Evolutionary conservation across 2,888 invertebrate species (phyloP), one percentile per base, ranked within the genome.

Genomic region (Holacanthella duospinosa): DNA sequence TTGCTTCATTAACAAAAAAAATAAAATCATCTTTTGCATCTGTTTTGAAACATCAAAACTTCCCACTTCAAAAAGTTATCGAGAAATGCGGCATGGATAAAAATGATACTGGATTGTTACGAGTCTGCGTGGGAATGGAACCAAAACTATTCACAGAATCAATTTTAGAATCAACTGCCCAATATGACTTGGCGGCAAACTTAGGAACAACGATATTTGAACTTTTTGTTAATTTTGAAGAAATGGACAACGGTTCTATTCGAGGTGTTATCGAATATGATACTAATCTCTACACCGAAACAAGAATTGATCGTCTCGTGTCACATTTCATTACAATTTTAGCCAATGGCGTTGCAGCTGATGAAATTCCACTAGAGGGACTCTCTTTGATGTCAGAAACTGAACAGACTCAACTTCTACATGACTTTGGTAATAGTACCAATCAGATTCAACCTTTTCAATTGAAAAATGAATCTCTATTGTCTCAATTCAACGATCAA

Each of bases 21-120:
- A 57, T 57, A 3, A 57, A 28, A 16, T 4, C 29, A 29, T 29
- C 29, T 6, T 29, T 57, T 21, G 36, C 29, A 2, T 19, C 3
- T n/a, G 3, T 24, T n/a, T 57, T 12, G 19, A 21, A 57, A 21
- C 29, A 57, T 24, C 29, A 57, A 25, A 25, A 57, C 9, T 57
- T 29, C 29, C 57, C 57, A 4, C 29, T 57, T n/a, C 57, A 57
- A 21, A 28, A 57, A 27, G 25, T 57, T 24, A 27, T 57, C 4
- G 29, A 29, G 12, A 19, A 4, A 4, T 48, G 48, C 48, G 12
- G 4, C 6, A 9, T 48, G 21, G 48, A 48, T 21, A 48, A 48
- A 21, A 48, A 48, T 21, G 48, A 48, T 21, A 29, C 21, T 21
- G 27, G 57, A 19, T 57, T 57, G 27, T 26, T 55, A 6, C 55